A percentile compares a stretch with the other conserved stretches of the same genome.
phyloP scores from a whole-genome alignment of 2,113 vertebrate genomes.

The Neofelis nebulosa region DNA sequence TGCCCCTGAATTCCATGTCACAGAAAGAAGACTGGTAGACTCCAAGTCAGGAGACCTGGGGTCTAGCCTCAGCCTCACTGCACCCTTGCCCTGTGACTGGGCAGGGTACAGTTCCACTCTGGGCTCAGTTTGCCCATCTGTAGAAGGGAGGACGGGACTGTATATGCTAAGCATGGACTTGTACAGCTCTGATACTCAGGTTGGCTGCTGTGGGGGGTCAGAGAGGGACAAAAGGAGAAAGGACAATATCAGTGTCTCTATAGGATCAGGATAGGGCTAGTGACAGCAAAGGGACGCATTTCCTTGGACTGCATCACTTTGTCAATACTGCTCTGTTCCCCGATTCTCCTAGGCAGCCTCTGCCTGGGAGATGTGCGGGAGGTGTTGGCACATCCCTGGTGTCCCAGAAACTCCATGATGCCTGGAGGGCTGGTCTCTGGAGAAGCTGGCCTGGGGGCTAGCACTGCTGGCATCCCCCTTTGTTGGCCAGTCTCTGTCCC shows the following conservation, averaged over 20 bases:
- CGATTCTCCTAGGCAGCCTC: background rate
- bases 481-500: background rate
- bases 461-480: background rate
- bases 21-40: background rate
- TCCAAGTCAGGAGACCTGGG: background rate
- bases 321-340: background rate
- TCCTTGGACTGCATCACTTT: background rate
- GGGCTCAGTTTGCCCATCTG: background rate
- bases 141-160: background rate
- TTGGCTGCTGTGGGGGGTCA: background rate
- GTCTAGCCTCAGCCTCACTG: background rate
- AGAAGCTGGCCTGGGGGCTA: background rate
- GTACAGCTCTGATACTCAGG: background rate
- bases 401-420: fast-evolving
- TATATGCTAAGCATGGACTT: background rate
- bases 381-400: too few relatives aligned
- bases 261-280: background rate
- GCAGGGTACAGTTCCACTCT: background rate
- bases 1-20: background rate
- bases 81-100: background rate
- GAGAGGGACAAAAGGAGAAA: background rate
- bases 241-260: fast-evolving
- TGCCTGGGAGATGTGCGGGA: background rate
- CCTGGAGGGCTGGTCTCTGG: background rate
- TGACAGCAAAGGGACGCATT: background rate